Evolutionary conservation across 2,113 vertebrate genomes (phyloP).

Genomic region (Toxostoma redivivum): DNA sequence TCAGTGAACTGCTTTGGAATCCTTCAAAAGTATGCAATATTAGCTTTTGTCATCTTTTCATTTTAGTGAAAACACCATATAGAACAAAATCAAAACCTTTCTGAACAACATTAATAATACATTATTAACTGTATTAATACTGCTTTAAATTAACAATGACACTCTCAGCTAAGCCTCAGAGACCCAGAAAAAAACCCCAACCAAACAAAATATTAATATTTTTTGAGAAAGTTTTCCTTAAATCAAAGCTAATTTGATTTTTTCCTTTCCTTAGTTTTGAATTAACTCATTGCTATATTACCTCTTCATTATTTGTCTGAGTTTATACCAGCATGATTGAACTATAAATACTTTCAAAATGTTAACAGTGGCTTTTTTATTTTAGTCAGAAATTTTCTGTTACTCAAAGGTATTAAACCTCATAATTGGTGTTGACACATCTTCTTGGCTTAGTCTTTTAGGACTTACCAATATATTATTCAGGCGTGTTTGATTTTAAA

Average conservation of each 20-base stretch:
- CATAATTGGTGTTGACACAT: neutral
- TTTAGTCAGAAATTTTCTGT: neutral
- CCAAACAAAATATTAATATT: neutral
- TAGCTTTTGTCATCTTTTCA: neutral
- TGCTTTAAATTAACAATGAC: neutral
- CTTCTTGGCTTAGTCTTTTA: neutral
- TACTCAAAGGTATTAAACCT: neutral
- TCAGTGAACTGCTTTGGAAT: neutral
- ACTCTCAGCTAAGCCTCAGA: neutral
- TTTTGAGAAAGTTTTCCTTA: neutral
- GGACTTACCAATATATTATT: neutral
- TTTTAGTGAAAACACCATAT: neutral
- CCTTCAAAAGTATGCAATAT: neutral
- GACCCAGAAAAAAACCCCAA: neutral
- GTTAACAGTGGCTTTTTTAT: fast-evolving
- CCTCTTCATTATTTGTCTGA: neutral
- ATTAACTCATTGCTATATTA: neutral
- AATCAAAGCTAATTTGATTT: neutral
- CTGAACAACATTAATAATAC: neutral
- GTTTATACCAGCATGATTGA: neutral
- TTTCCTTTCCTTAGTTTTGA: neutral
- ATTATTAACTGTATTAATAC: neutral
- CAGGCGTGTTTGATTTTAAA: neutral
- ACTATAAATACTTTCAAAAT: neutral
- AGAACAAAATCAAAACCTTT: neutral